Conservation (phyloP, 2,888 invertebrate species). For the Chymomyza fuscimana region DNA sequence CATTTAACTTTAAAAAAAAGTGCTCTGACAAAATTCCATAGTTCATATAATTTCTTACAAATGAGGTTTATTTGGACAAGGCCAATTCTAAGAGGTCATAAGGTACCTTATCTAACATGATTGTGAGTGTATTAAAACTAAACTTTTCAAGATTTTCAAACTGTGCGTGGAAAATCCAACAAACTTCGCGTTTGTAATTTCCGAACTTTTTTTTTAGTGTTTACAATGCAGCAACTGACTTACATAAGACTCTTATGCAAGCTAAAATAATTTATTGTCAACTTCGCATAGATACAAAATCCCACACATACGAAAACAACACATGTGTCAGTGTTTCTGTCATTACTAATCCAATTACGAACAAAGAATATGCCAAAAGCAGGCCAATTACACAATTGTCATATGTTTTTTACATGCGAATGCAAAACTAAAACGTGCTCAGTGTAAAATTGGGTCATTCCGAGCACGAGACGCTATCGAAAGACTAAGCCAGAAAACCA, state of each 20-base stretch:
- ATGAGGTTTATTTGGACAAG: too few species aligned
- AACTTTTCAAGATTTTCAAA: too few species aligned
- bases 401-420: constrained; percentile 8
- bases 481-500: not conserved
- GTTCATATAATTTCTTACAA: too few species aligned
- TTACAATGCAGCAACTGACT: constrained; percentile 39
- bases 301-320: not conserved
- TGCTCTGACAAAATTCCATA: too few species aligned
- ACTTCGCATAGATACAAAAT: constrained; percentile 37
- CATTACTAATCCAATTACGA: constrained; percentile 68
- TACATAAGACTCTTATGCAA: constrained; percentile 50
- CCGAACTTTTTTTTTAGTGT: not conserved
- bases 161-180: not conserved
- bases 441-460: constrained; percentile 40
- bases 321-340: constrained; percentile 59
- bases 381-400: constrained; percentile 22
- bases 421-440: constrained; percentile 34
- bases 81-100: too few species aligned
- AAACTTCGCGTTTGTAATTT: not conserved
- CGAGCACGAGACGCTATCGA: constrained; percentile 48
- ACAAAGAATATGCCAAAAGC: constrained; percentile 51
- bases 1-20: too few species aligned
- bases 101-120: too few species aligned
- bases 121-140: too few species aligned
- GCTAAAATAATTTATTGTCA: not conserved